phyloP scores from a whole-genome alignment of 2,797 vertebrate genomes.

The Prionace glauca region DNA sequence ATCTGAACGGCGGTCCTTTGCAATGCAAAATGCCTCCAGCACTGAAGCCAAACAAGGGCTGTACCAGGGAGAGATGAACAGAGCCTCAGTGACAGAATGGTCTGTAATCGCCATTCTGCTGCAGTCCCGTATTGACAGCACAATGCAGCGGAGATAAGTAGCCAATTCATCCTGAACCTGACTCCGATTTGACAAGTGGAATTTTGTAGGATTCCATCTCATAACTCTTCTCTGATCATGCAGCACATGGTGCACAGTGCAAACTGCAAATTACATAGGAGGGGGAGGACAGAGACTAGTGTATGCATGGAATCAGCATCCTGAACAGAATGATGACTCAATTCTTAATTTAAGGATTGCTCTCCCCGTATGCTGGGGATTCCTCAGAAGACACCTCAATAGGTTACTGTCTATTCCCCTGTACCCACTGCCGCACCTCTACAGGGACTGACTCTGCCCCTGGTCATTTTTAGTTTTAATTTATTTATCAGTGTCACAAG shows the following conservation, averaged over 20 bases:
- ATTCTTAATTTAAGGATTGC: not conserved
- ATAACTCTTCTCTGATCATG: not conserved
- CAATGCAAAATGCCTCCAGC: not conserved
- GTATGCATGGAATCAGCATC: not conserved
- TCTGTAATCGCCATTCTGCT: not conserved
- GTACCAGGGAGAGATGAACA: not conserved
- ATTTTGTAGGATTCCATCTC: not conserved
- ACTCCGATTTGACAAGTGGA: not conserved
- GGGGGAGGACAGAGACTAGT: not conserved
- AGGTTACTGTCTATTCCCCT: not conserved
- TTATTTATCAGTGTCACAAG: too few species aligned
- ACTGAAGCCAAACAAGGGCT: not conserved
- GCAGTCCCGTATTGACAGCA: not conserved
- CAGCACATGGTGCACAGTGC: not conserved
- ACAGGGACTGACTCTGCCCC: not conserved
- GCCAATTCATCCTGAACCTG: not conserved
- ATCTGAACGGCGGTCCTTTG: not conserved
- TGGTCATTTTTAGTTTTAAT: not conserved
- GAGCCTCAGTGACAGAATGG: not conserved
- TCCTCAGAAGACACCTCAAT: too few species aligned
- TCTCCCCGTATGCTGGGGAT: not conserved
- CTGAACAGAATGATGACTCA: not conserved
- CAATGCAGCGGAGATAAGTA: not conserved
- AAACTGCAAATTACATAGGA: not conserved
- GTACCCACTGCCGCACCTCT: not conserved